phyloP scores from a whole-genome alignment of 2,797 vertebrate genomes.

The Meda fulgida region DNA sequence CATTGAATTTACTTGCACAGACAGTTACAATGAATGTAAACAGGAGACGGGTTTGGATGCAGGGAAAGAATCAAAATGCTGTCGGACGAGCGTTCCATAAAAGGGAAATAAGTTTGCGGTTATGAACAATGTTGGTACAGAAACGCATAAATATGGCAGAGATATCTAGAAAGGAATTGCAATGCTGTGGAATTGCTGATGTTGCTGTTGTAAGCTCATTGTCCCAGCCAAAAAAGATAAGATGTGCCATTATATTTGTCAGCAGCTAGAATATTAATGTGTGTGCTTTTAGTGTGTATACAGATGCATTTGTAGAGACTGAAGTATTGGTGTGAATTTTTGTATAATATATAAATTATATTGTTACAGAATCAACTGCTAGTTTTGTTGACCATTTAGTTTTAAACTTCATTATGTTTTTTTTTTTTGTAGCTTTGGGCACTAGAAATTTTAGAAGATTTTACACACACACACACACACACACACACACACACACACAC shows the following conservation, averaged over 20 bases:
- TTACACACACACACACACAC: too few relatives aligned
- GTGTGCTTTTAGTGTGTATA: background rate
- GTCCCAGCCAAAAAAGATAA: constrained; percentile 17
- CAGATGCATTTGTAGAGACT: background rate
- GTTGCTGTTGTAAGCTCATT: constrained; percentile 20
- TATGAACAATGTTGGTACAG: background rate
- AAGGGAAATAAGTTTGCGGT: constrained; percentile 4
- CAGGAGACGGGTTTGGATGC: background rate
- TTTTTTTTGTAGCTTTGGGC: background rate
- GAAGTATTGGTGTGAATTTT: background rate
- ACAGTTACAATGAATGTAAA: background rate
- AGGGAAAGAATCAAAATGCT: background rate
- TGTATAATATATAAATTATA: background rate
- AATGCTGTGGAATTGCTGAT: constrained; percentile 13
- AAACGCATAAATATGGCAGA: constrained; percentile 6
- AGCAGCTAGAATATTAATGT: constrained; percentile 18
- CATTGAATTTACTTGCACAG: constrained; percentile 18
- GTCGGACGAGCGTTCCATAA: too few relatives aligned
- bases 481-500: too few relatives aligned
- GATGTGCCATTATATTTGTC: constrained; percentile 19
- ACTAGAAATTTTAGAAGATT: too few relatives aligned
- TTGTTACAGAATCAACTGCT: background rate
- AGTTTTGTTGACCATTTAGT: background rate
- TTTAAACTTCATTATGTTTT: background rate
- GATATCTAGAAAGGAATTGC: background rate